Percentiles rank a stretch among this genome's conserved stretches.
Conservation (phyloP, 1,140 invertebrate genomes). For the Berghia stephanieae region DNA sequence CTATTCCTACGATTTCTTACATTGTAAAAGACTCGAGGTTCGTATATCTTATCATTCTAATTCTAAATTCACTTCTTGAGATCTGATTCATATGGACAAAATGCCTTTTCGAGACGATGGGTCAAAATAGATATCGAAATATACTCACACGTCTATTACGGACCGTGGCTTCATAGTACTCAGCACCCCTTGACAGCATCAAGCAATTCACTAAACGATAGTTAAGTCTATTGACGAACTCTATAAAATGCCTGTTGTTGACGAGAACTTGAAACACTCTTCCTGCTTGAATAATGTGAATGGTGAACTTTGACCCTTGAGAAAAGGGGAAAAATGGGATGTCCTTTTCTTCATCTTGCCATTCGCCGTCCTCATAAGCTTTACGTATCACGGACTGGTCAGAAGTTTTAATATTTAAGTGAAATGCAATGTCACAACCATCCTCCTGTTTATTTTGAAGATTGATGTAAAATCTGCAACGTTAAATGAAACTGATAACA, state of each 20-base stretch:
- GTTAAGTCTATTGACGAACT: conserved; percentile 43
- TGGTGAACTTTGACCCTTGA: conserved; percentile 77
- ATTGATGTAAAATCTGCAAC: conserved; percentile 74
- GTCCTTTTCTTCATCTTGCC: conserved; percentile 78
- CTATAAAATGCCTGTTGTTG: conserved; percentile 46
- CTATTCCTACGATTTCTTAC: no score
- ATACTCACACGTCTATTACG: conserved; percentile 48
- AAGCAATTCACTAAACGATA: conserved; percentile 41
- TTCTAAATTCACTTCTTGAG: no score
- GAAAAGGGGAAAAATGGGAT: conserved; percentile 74
- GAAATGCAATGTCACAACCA: conserved; percentile 79
- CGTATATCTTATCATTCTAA: no score
- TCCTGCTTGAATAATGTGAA: conserved; percentile 77
- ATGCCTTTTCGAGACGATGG: no score
- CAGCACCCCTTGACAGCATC: conserved; percentile 41
- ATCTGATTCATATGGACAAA: no score
- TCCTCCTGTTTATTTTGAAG: conserved; percentile 73
- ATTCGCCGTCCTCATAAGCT: conserved; percentile 71
- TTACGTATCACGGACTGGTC: conserved; percentile 76
- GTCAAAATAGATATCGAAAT: not conserved
- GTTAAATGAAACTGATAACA: no score
- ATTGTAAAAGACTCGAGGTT: no score
- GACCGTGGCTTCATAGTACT: conserved; percentile 51
- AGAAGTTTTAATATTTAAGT: conserved; percentile 74
- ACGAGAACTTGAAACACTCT: conserved; percentile 69